These are phyloP conservation scores for Taxidea taxus DNA, from an alignment of 2,113 vertebrate genomes.

Conservation along the genomic window DNA sequence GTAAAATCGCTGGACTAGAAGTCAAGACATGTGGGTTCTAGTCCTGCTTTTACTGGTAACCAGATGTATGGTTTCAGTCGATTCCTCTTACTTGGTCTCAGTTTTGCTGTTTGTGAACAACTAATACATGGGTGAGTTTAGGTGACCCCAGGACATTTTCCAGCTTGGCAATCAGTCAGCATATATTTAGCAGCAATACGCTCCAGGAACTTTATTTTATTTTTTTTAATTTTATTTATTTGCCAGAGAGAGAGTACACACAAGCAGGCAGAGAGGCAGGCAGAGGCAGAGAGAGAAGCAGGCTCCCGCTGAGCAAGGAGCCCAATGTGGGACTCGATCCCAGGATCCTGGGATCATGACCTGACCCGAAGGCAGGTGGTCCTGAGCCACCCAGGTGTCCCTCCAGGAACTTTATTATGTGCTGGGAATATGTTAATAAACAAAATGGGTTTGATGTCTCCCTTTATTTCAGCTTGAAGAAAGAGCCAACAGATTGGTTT, in stretches of 20 bases:
- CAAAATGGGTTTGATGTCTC: background rate
- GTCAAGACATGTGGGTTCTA: background rate
- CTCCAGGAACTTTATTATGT: slow-evolving; percentile 22
- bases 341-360: too few species aligned
- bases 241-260: too few species aligned
- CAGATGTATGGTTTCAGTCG: background rate
- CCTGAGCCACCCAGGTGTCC: too few species aligned
- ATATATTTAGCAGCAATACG: background rate
- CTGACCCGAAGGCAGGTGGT: too few species aligned
- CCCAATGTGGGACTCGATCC: too few species aligned
- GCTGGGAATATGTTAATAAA: background rate
- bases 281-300: too few species aligned
- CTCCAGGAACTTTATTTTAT: background rate
- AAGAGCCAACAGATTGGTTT: background rate
- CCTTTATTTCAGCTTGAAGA: slow-evolving; percentile 15
- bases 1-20: slow-evolving; percentile 16
- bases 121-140: slow-evolving; percentile 5
- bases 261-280: too few species aligned
- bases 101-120: background rate
- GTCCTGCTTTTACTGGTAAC: slow-evolving; percentile 11
- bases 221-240: too few species aligned
- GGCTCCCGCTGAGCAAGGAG: too few species aligned
- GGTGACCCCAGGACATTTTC: background rate
- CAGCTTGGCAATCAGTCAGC: background rate
- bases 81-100: background rate